Evolutionary conservation across 2,797 vertebrate species (phyloP).

Genomic region (Lithobates pipiens): DNA sequence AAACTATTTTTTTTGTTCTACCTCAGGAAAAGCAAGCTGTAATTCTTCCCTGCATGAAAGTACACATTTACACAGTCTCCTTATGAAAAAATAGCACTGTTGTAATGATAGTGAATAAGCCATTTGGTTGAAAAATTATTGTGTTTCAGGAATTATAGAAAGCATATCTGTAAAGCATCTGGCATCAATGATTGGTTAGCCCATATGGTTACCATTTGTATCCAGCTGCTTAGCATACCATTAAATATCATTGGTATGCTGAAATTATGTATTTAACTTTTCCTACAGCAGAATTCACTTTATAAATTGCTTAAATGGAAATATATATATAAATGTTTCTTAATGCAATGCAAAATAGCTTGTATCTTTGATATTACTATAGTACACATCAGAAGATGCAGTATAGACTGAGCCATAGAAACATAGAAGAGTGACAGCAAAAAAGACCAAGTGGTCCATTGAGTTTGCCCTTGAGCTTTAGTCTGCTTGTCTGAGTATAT

Average conservation of each 20-base stretch:
- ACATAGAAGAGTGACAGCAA: no score
- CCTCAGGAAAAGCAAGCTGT: no score
- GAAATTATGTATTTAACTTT: neutral
- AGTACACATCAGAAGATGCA: no score
- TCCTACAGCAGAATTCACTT: neutral
- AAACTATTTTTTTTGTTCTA: no score
- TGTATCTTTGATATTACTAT: no score
- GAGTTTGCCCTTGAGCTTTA: no score
- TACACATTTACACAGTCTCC: neutral
- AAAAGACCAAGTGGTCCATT: no score
- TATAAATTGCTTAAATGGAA: no score
- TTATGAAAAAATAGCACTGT: neutral
- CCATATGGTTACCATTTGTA: conserved; percentile 26
- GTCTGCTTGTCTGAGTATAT: no score
- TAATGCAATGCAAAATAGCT: no score
- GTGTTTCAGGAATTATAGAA: neutral
- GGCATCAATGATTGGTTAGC: conserved; percentile 2
- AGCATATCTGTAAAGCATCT: conserved; percentile 8
- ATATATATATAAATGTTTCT: neutral
- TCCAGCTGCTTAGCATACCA: neutral
- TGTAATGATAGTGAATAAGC: neutral
- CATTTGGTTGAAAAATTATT: conserved; percentile 17
- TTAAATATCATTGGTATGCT: neutral
- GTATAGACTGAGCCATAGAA: no score
- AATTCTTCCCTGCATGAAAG: neutral